Evolutionary conservation across 2,113 vertebrate genomes (phyloP), one percentile per base, ranked within the genome.

Genomic region (Oophaga pumilio): DNA sequence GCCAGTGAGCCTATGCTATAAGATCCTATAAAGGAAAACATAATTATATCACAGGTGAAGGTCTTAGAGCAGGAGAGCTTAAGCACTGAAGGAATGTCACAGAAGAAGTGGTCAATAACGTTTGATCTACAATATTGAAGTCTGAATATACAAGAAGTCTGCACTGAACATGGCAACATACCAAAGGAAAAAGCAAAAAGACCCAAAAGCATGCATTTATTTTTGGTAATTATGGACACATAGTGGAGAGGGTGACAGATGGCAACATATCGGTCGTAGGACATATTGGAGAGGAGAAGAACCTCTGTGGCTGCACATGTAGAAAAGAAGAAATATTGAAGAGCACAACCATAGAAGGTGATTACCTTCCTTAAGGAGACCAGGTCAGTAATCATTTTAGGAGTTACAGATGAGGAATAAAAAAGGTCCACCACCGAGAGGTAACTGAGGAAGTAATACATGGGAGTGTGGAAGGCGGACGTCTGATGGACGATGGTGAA

Each of bases 291-390:
- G 6, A 85, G 84, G 2, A 85, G 56, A 60, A 85, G 22, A 60
- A 43, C 15, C 9, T 85, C 84, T 1, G 28, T 85, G 10, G 22
- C 53, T 76, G 56, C 84, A 28, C 60, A 17, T 0, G 69, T 33
- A 9, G 71, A 28, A 76, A 76, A 76, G 57, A 85, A 85, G 84
- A 59, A 85, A 28, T 50, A 85, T 14, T 85, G 84, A 20, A 85
- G 71, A 15, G 71, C 84, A 49, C 84, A 85, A 10, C 71, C 84
- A 62, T 1, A 15, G 26, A 85, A 76, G 13, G 84, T 62, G 56
- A 85, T 85, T 4, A 57, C 22, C 28, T 76, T 85, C 6, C 3
- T 62, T 6, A 14, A 15, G 6, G 71, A 85, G n/a, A 28, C 7
- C 24, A 85, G 84, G 33, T 85, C 84, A 33, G 33, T 12, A 6